Conservation (phyloP, 2,113 vertebrate species). For the Euleptes europaea region DNA sequence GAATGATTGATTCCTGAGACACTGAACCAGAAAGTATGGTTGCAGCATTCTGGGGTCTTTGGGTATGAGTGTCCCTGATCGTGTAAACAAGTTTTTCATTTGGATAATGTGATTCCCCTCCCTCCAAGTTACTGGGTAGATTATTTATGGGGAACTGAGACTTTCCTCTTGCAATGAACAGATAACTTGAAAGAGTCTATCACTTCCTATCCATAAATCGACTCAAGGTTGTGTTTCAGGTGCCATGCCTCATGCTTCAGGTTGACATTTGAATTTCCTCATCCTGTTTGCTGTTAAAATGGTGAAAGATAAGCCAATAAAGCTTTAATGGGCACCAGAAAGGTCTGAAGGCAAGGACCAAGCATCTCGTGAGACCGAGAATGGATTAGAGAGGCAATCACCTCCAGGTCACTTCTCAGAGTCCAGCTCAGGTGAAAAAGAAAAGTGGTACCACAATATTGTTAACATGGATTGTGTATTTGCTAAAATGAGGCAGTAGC, state of each 20-base stretch:
- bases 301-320: slow-evolving; percentile 10
- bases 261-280: slow-evolving; percentile 20
- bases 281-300: slow-evolving; percentile 21
- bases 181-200: slow-evolving; percentile 28
- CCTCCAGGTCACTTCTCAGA: not conserved
- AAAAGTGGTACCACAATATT: not conserved
- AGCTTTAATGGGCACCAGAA: not conserved
- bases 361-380: too few relatives aligned
- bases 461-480: not conserved
- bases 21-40: not conserved
- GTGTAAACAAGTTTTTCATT: not conserved
- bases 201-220: slow-evolving; percentile 45
- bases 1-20: not conserved
- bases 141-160: not conserved
- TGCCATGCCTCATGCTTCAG: slow-evolving; percentile 21
- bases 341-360: not conserved
- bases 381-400: not conserved
- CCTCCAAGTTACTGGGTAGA: not conserved
- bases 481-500: not conserved
- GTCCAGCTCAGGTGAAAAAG: not conserved
- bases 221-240: slow-evolving; percentile 29
- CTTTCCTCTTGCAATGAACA: slow-evolving; percentile 30
- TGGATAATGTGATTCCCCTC: not conserved
- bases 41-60: not conserved
- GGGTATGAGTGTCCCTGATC: not conserved